Evolutionary conservation across 1,140 invertebrate species (phyloP), one percentile per base, ranked within the genome.

Genomic region (Drosophila ananassae): DNA sequence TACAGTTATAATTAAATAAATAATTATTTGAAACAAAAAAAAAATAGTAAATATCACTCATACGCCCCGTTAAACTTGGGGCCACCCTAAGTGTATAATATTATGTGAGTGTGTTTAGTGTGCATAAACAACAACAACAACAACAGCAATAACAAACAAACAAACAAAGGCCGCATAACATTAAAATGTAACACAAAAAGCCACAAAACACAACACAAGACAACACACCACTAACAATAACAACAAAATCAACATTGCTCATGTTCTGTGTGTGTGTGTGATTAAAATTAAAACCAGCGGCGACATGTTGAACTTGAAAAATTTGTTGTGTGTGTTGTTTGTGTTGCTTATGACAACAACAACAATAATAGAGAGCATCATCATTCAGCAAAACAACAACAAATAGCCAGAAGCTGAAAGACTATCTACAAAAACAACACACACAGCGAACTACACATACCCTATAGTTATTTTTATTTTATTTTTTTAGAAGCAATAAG

Each of bases 231-330:
- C 7, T 4, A 47, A 22, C 44, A 47, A 47, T 22, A 47, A 47
- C 44, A 47, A 47, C 44, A 47, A 47, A 47, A 47, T 47, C 44
- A 47, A 78, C 55, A 56, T 44, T 60, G 54, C 34, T 61, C 64
- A 59, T 73, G 66, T 69, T 66, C 54, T 68, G 66, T 69, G 5
- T 28, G 25, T 62, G 53, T 77, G 47, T 53, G 61, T 59, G 75
- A 78, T 78, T 78, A 79, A 79, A 79, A 79, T 57, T 64, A 73
- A 67, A 79, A 73, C 56, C 78, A 51, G 67, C 55, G 60, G 46
- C 51, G 67, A 74, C 69, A 79, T 73, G 76, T 67, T 78, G 76
- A 78, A 78, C 76, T 79, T 79, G 76, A 79, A 75, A 68, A 75
- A 48, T 67, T 67, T 62, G 63, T 52, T 64, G 59, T 67, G 44